Evolutionary conservation across 2,888 invertebrate genomes (phyloP).

Genomic region (Oeneis ivallda): DNA sequence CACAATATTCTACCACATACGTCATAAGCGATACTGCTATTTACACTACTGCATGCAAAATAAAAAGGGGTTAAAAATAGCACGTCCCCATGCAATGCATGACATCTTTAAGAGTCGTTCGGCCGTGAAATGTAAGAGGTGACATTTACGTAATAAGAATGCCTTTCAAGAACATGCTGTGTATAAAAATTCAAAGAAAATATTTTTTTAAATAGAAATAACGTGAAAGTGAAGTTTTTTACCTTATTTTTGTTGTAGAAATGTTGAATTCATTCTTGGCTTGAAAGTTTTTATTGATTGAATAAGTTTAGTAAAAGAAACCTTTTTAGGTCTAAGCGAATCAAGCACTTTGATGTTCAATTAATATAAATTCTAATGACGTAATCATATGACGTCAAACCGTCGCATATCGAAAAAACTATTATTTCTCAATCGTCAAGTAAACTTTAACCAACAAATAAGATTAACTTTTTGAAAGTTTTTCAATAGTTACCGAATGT

Average conservation of each 20-base stretch:
- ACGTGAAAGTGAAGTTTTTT: not conserved
- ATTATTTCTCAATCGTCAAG: too few species aligned
- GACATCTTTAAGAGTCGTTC: conserved; percentile 25
- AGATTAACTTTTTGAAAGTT: too few species aligned
- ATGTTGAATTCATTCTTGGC: not conserved
- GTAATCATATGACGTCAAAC: too few species aligned
- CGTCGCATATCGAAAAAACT: too few species aligned
- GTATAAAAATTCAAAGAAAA: conserved; percentile 12
- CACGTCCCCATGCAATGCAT: conserved; percentile 17
- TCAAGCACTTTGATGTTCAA: too few species aligned
- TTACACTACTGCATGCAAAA: conserved; percentile 1
- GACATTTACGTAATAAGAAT: conserved; percentile 16
- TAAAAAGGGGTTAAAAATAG: conserved; percentile 16
- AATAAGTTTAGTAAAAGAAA: too few species aligned
- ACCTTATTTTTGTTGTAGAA: not conserved
- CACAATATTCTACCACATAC: not conserved
- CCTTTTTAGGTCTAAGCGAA: too few species aligned
- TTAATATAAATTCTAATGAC: too few species aligned
- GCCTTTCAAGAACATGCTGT: conserved; percentile 17
- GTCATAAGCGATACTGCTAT: conserved; percentile 16
- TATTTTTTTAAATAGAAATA: not conserved
- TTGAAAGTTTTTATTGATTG: not conserved
- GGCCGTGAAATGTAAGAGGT: conserved; percentile 27
- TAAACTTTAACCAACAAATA: too few species aligned
- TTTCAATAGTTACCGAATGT: too few species aligned